Evolutionary conservation across 2,113 vertebrate species (phyloP).

Genomic region (Callospermophilus lateralis): DNA sequence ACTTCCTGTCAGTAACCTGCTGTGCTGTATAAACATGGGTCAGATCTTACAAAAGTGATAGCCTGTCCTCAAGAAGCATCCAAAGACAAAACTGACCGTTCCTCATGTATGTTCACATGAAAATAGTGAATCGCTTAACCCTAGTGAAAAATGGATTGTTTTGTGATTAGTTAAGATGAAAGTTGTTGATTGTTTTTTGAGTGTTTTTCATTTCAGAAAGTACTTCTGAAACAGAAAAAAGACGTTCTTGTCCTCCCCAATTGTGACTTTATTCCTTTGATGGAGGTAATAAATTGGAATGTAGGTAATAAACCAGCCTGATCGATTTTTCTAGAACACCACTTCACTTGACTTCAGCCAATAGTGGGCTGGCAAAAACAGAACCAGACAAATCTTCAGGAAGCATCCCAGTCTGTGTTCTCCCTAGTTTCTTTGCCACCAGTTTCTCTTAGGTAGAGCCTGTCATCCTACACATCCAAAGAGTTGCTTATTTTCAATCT

Average conservation of each 20-base stretch:
- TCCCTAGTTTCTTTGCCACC: neutral
- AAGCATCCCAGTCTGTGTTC: neutral
- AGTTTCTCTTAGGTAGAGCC: neutral
- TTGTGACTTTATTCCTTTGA: neutral
- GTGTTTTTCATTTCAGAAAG: constrained; percentile 29
- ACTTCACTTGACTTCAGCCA: neutral
- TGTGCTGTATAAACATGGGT: neutral
- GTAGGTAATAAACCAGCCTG: neutral
- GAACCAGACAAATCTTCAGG: neutral
- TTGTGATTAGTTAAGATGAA: neutral
- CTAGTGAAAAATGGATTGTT: constrained; percentile 21
- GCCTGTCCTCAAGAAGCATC: neutral
- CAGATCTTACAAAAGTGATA: neutral
- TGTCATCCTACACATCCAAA: neutral
- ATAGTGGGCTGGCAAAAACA: neutral
- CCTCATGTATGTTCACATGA: neutral
- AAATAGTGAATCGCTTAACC: neutral
- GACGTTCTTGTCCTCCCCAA: neutral
- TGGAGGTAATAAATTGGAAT: neutral
- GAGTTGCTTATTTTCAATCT: neutral
- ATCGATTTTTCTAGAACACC: neutral
- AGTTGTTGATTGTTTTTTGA: neutral
- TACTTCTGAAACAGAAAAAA: constrained; percentile 12
- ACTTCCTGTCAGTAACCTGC: neutral
- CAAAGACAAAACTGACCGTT: neutral